A percentile compares a stretch with the other conserved stretches of the same genome.
These are phyloP conservation scores for Epizoanthus illoricatus DNA, from an alignment of 92 coral and sea anemone species.

Conservation along the genomic window DNA sequence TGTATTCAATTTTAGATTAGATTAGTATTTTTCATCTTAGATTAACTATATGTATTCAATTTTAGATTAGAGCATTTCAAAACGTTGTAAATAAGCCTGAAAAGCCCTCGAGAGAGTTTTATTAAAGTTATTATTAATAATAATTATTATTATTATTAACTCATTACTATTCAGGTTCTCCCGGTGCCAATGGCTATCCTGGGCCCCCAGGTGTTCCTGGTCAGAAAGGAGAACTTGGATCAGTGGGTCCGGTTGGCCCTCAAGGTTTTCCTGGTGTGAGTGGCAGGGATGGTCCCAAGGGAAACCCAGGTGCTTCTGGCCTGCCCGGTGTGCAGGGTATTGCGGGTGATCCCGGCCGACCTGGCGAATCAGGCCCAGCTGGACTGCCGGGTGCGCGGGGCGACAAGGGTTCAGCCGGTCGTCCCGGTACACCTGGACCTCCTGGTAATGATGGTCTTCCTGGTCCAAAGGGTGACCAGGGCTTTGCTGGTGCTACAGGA, in stretches of 20 bases:
- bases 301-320: conserved; percentile 36
- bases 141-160: too few relatives aligned
- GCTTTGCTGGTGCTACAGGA: conserved; percentile 56
- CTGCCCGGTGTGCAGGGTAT: conserved; percentile 30
- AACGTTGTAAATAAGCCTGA: too few relatives aligned
- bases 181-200: conserved; percentile 41
- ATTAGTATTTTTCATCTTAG: too few relatives aligned
- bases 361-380: conserved; percentile 26
- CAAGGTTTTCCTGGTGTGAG: conserved; percentile 49
- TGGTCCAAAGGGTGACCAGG: conserved; percentile 61
- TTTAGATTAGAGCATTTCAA: too few relatives aligned
- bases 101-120: background rate
- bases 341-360: conserved; percentile 34
- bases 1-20: too few relatives aligned
- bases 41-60: too few relatives aligned
- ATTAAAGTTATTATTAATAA: background rate
- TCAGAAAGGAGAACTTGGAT: conserved; percentile 43
- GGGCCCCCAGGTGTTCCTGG: conserved; percentile 51
- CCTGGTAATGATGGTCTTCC: conserved; percentile 56
- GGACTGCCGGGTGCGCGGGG: conserved; percentile 43
- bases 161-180: conserved; percentile 18
- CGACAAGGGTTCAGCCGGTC: conserved; percentile 34
- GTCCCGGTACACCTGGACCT: conserved; percentile 34
- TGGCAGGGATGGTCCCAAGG: conserved; percentile 55
- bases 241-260: background rate